Conservation (phyloP, 2,113 vertebrate genomes). For the Budorcas taxicolor region DNA sequence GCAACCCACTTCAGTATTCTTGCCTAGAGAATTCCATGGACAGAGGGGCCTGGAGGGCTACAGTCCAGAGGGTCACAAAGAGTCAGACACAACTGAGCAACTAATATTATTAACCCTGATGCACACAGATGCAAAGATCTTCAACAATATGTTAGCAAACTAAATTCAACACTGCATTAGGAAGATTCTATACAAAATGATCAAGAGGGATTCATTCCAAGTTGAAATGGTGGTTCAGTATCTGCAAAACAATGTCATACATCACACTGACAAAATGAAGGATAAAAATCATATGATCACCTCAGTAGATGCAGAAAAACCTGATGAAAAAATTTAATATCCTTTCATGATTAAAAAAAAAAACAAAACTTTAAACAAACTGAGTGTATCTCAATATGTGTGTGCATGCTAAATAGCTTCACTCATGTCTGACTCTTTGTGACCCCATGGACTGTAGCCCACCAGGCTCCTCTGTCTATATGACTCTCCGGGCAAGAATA, state of each 20-base stretch:
- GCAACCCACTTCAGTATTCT: neutral
- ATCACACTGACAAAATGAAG: neutral
- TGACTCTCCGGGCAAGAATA: neutral
- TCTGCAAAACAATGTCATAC: neutral
- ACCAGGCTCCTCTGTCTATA: neutral
- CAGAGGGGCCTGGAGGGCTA: neutral
- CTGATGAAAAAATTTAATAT: neutral
- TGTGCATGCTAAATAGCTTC: neutral
- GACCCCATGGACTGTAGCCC: neutral
- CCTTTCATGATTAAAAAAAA: neutral
- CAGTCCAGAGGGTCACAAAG: neutral
- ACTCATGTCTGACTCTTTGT: neutral
- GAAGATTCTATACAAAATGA: too few relatives aligned
- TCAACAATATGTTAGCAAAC: neutral
- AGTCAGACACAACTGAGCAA: neutral
- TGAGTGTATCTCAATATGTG: neutral
- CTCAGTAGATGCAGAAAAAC: neutral
- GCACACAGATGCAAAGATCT: neutral
- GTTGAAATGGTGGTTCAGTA: neutral
- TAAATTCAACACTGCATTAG: neutral
- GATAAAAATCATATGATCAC: neutral
- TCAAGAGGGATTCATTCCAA: neutral
- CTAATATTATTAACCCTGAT: neutral
- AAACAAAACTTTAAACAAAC: neutral
- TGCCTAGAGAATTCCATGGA: neutral